A percentile compares a stretch with the other conserved stretches of the same genome.
These are phyloP conservation scores for Callyntrura guangdongensis DNA, from an alignment of 2,888 invertebrate species.

Conservation along the genomic window DNA sequence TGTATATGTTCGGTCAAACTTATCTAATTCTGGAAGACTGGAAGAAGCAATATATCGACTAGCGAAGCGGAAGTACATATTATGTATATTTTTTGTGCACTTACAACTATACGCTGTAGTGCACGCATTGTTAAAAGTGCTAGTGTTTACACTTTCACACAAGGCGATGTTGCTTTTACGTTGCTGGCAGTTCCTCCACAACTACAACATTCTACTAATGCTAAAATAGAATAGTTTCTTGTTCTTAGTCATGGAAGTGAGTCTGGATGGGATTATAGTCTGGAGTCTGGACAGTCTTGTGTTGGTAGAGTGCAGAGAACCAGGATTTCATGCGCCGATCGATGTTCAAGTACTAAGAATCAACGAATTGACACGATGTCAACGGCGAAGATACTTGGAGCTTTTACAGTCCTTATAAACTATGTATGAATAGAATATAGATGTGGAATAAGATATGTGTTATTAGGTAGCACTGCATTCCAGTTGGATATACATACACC, in stretches of 20 bases:
- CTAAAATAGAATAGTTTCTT: neutral
- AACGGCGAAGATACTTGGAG: constrained; percentile 78
- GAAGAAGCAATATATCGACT: no score
- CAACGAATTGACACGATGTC: constrained; percentile 85
- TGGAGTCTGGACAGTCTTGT: constrained; percentile 41
- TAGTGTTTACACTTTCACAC: no score
- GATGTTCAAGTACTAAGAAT: constrained; percentile 84
- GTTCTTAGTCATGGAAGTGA: constrained; percentile 1
- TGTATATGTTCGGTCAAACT: no score
- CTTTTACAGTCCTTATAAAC: constrained; percentile 39
- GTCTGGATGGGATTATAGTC: constrained; percentile 47
- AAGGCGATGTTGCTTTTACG: no score
- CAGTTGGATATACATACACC: no score
- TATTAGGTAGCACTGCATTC: no score
- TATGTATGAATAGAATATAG: neutral
- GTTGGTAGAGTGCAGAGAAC: constrained; percentile 60
- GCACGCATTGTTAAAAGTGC: no score
- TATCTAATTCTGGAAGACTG: neutral
- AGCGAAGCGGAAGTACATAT: no score
- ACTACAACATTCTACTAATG: neutral
- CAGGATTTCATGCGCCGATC: constrained; percentile 85
- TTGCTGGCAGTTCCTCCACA: neutral
- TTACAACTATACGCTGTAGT: no score
- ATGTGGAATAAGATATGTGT: neutral
- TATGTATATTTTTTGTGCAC: no score